Evolutionary conservation across 2,888 invertebrate genomes (phyloP), one percentile per base, ranked within the genome.

Genomic region (Oasisia sp.): DNA sequence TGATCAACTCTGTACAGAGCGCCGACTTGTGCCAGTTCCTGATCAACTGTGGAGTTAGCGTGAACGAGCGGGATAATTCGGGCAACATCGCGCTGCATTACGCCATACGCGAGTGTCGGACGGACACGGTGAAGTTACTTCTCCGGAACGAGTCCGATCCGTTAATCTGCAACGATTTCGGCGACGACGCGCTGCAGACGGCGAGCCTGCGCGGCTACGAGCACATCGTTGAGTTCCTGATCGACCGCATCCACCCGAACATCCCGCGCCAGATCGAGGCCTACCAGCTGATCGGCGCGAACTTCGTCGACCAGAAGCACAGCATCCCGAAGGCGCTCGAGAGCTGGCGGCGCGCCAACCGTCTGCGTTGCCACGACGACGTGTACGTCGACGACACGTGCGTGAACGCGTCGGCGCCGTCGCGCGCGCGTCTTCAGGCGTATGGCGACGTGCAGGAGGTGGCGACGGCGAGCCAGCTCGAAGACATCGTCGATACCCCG

Each of bases 1-100:
- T 99, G 93, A 99, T 99, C 95, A 99, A 99, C 97, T 98, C 98
- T 1, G 98, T 99, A 94, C 99, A 99, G 97, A 98, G 98, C 94
- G 97, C 97, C 93, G 97, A 97, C 93, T 97, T 99, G 91, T 98
- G 98, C 96, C 97, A 97, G 93, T 98, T 97, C 96, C 97, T 99
- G 94, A 97, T 99, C 93, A 94, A 97, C 94, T 97, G 98, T 96
- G 98, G 98, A 91, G 98, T 98, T 4, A 97, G 97, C 94, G 98
- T 98, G 8, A 98, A 99, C 97, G 98, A 98, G 89, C 97, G 97
- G 92, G 99, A 99, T 97, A 98, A 98, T 95, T 98, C 98, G 96
- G 98, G 97, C 94, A 98, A 98, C 97, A 98, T 98, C 93, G 98
- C 98, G 92, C 97, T 93, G 91, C 99, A 99, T 97, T 99, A 99